Base-by-base conservation (phyloP, 2,888 invertebrate genomes). In the Acleris holmiana region DNA sequence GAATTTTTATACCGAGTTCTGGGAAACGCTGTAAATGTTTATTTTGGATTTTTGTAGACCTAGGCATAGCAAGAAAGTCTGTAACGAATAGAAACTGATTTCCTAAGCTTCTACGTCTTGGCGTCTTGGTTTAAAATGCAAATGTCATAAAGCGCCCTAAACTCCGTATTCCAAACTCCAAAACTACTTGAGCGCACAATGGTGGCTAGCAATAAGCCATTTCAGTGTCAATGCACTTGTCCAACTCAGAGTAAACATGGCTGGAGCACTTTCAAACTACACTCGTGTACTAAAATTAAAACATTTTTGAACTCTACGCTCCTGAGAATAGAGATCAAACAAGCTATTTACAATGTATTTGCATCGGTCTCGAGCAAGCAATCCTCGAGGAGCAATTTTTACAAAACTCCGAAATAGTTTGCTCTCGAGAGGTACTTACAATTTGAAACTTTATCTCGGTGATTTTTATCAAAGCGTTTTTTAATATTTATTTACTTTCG, bases 141-240 rank as follows among this genome's bases (percentile, higher is more conserved):
- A 63, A 63, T 63, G 46, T 47, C 46, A 50, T 40, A 57, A 63
- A 63, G 63, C 51, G 55, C 49, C 48, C 40, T 50, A 29, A 57
- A 50, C 57, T 46, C 57, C 29, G 51, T 46, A 51, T 51, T 51
- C 46, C 21, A 47, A 61, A 63, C 51, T 61, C 40, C 40, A 44
- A 49, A 56, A 40, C 57, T 40, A 35, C 18, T 57, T 23, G 46
- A 21, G 46, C 23, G 51, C 53, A 53, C 35, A 63, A 46, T 63
- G 40, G 51, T 47, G 23, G 53, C 29, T 60, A 21, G 61, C 59
- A 64, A 60, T 64, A 67, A 51, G 63, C 62, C 50, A 46, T 59
- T 67, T 55, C 49, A 59, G 63, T 64, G 67, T 67, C 67, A 51
- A 56, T 59, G 63, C 67, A 64, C 67, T 67, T 67, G 64, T 64